Percentiles rank a stretch among this genome's conserved stretches.
These are phyloP conservation scores for Lutraria rhynchaena DNA, from an alignment of 1,140 invertebrate species.

Conservation along the genomic window DNA sequence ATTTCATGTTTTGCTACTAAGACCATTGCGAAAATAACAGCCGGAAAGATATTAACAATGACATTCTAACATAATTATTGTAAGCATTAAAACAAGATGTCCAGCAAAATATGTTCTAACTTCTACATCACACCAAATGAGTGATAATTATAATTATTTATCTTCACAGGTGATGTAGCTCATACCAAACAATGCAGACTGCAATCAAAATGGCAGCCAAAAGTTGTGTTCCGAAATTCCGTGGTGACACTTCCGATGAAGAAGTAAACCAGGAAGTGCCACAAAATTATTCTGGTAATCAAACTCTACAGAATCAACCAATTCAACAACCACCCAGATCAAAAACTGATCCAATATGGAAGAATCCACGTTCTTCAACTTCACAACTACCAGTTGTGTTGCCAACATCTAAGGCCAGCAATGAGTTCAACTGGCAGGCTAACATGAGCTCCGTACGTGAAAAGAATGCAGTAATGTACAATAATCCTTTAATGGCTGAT, in stretches of 20 bases:
- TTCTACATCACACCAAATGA: no score
- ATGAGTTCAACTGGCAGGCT: conserved; percentile 86
- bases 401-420: conserved; percentile 83
- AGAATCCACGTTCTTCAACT: conserved; percentile 58
- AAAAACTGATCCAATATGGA: conserved; percentile 59
- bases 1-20: no score
- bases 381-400: conserved; percentile 55
- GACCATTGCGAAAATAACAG: no score
- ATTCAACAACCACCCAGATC: conserved; percentile 54
- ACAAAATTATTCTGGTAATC: conserved; percentile 71
- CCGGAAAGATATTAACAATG: no score
- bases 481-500: conserved; percentile 91
- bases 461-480: conserved; percentile 90
- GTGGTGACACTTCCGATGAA: conserved; percentile 70
- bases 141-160: no score
- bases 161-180: no score
- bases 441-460: conserved; percentile 88
- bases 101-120: no score
- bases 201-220: conserved; percentile 67
- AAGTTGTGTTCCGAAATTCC: conserved; percentile 62
- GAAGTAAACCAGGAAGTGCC: conserved; percentile 81
- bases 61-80: no score
- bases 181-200: conserved; percentile 59
- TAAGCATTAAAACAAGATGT: no score
- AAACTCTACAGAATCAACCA: conserved; percentile 54